Percentiles rank a stretch among this genome's conserved stretches.
phyloP scores from a whole-genome alignment of 2,113 vertebrate species.

The Dendropsophus ebraccatus region DNA sequence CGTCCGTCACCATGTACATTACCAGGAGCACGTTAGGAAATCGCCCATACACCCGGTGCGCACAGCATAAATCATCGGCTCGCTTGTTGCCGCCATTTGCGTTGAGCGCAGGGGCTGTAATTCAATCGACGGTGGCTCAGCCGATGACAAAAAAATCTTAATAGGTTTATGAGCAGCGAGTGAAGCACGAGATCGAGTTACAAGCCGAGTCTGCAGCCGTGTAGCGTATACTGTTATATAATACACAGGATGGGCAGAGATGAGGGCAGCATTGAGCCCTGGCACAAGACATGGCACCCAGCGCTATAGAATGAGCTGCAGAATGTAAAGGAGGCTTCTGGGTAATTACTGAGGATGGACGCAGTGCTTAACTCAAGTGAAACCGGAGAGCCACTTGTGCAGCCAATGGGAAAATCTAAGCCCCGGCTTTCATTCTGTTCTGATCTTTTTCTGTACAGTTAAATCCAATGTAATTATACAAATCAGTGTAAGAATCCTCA shows the following conservation, averaged over 20 bases:
- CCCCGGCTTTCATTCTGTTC: neutral
- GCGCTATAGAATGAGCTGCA: neutral
- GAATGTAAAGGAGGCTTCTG: slow-evolving; percentile 1
- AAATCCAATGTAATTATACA: neutral
- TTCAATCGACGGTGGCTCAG: slow-evolving; percentile 54
- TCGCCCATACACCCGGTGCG: slow-evolving; percentile 21
- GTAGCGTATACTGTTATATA: slow-evolving; percentile 53
- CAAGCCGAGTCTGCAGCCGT: slow-evolving; percentile 54
- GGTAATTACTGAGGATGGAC: slow-evolving; percentile 21
- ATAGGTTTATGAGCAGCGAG: slow-evolving; percentile 56
- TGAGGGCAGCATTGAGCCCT: slow-evolving; percentile 20
- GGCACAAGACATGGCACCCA: slow-evolving; percentile 16
- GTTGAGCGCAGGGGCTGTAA: slow-evolving; percentile 31
- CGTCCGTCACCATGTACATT: slow-evolving; percentile 48
- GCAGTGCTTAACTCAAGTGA: neutral
- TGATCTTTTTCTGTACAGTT: neutral
- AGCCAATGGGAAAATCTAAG: neutral
- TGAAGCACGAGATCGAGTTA: slow-evolving; percentile 57
- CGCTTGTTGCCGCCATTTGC: slow-evolving; percentile 33
- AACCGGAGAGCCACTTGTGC: neutral
- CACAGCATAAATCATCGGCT: slow-evolving; percentile 38
- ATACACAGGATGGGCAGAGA: slow-evolving; percentile 46
- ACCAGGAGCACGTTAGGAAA: slow-evolving; percentile 48
- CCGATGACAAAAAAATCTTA: slow-evolving; percentile 58
- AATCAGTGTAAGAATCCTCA: neutral